phyloP scores from a whole-genome alignment of 2,113 vertebrate genomes.

The Anseranas semipalmata region DNA sequence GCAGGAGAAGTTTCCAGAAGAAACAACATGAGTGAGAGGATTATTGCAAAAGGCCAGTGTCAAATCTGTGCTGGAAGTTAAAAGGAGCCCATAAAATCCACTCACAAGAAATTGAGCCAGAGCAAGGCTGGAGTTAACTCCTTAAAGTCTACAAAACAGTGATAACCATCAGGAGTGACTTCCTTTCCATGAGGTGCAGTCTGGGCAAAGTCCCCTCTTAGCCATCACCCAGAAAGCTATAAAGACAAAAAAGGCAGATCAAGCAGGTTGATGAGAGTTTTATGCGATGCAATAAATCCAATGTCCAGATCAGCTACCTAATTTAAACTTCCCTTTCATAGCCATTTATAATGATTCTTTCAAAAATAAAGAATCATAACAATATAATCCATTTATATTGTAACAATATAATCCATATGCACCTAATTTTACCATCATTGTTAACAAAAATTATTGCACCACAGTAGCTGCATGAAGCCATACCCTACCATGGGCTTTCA shows the following conservation, averaged over 20 bases:
- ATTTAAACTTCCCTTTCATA: not conserved
- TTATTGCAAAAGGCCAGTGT: slow-evolving; percentile 50
- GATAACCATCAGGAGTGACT: slow-evolving; percentile 5
- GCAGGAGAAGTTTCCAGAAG: slow-evolving; percentile 51
- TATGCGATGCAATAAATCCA: slow-evolving; percentile 28
- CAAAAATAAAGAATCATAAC: not conserved
- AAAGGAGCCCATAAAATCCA: slow-evolving; percentile 60
- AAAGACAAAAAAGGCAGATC: slow-evolving; percentile 20
- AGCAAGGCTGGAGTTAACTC: slow-evolving; percentile 55
- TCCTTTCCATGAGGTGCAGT: not conserved
- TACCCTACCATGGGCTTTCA: not conserved
- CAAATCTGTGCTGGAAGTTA: slow-evolving; percentile 48
- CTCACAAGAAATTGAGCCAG: slow-evolving; percentile 20
- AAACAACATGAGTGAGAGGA: slow-evolving; percentile 33
- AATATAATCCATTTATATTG: not conserved
- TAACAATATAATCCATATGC: not conserved
- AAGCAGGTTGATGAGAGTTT: slow-evolving; percentile 18
- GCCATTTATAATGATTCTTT: not conserved
- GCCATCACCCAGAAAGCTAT: slow-evolving; percentile 10
- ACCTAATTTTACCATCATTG: not conserved
- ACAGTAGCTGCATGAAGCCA: not conserved
- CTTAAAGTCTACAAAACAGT: slow-evolving; percentile 3
- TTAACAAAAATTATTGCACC: not conserved
- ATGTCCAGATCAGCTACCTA: not conserved
- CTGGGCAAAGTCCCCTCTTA: slow-evolving; percentile 36